Conservation (phyloP, 2,888 invertebrate genomes). For the Nomada lathburiana region DNA sequence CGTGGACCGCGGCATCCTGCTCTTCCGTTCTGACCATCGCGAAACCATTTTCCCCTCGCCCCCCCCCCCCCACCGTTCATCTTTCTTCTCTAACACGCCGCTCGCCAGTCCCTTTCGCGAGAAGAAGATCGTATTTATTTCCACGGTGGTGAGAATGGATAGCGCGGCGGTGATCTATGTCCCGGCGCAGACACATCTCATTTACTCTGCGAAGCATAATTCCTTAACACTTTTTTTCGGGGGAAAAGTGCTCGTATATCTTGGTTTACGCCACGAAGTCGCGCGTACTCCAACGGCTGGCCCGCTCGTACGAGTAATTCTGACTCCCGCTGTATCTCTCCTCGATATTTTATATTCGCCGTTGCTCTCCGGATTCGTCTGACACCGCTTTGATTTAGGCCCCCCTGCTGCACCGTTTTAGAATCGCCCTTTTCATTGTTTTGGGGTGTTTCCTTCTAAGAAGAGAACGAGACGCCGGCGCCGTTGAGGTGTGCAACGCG, state of each 20-base stretch:
- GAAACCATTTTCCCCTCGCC: slow-evolving; percentile 14
- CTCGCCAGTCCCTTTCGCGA: slow-evolving; percentile 64
- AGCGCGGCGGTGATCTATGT: slow-evolving; percentile 77
- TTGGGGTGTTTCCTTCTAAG: neutral
- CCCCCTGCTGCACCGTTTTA: neutral
- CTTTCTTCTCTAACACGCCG: slow-evolving; percentile 31
- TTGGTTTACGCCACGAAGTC: slow-evolving; percentile 79
- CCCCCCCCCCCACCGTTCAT: neutral
- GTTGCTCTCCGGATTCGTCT: slow-evolving; percentile 36
- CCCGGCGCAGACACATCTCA: slow-evolving; percentile 85
- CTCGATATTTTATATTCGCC: slow-evolving; percentile 59
- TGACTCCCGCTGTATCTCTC: slow-evolving; percentile 45
- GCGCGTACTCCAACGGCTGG: slow-evolving; percentile 79
- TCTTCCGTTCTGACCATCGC: slow-evolving; percentile 47
- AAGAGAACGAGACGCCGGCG: neutral
- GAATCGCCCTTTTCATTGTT: neutral
- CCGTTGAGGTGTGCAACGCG: neutral
- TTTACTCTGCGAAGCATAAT: slow-evolving; percentile 86
- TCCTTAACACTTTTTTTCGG: slow-evolving; percentile 85
- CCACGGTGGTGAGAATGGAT: slow-evolving; percentile 78
- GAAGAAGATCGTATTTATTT: slow-evolving; percentile 81
- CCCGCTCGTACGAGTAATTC: slow-evolving; percentile 65
- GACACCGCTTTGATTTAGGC: slow-evolving; percentile 8
- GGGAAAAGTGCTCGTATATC: slow-evolving; percentile 82
- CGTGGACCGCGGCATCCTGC: slow-evolving; percentile 40